Conservation (phyloP, 1,140 invertebrate species). For the Cydia strobilella region DNA sequence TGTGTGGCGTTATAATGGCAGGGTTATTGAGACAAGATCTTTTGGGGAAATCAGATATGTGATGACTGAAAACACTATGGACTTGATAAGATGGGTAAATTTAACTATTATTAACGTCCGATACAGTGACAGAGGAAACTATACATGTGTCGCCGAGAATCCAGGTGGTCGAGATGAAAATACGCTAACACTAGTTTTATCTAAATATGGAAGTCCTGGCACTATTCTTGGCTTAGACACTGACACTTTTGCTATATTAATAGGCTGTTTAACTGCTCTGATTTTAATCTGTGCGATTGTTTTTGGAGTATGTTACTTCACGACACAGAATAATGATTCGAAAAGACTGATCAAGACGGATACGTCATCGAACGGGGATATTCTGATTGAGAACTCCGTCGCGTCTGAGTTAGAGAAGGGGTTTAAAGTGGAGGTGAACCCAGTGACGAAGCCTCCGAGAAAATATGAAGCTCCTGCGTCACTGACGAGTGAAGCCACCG, state of each 20-base stretch:
- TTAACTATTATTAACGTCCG: constrained; percentile 87
- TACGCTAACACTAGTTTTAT: constrained; percentile 85
- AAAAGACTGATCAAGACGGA: constrained; percentile 82
- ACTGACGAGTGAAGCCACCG: constrained; percentile 84
- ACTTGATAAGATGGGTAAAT: constrained; percentile 85
- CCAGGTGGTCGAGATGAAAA: constrained; percentile 89
- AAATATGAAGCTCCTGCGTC: constrained; percentile 84
- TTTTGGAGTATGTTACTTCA: constrained; percentile 83
- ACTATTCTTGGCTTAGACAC: constrained; percentile 68
- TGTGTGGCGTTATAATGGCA: constrained; percentile 85
- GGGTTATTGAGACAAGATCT: constrained; percentile 81
- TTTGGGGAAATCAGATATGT: constrained; percentile 80
- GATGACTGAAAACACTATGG: constrained; percentile 74
- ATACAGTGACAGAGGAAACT: constrained; percentile 90
- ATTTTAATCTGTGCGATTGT: constrained; percentile 82
- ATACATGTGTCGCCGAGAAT: constrained; percentile 92
- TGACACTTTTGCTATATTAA: constrained; percentile 77
- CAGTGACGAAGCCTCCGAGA: constrained; percentile 87
- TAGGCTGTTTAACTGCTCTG: constrained; percentile 77
- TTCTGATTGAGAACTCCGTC: constrained; percentile 80
- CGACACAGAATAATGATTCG: constrained; percentile 81
- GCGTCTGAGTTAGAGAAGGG: constrained; percentile 87
- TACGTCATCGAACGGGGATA: constrained; percentile 82
- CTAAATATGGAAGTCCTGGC: constrained; percentile 73
- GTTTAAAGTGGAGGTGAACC: constrained; percentile 88